Base-by-base conservation (phyloP, 2,113 vertebrate species). In the Rhineura floridana region DNA sequence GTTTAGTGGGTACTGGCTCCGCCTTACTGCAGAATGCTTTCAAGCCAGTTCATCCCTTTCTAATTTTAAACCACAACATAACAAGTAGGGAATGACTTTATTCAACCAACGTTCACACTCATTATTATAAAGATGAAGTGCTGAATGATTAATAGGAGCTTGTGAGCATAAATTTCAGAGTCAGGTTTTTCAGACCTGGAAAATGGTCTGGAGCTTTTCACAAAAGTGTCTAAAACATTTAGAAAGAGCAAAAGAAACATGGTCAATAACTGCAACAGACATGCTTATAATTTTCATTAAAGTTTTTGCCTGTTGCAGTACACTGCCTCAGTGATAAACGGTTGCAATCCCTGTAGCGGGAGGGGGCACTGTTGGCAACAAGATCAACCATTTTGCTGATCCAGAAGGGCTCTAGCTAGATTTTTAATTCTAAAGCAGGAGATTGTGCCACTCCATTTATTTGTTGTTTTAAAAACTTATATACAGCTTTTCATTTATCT, bases 61-160 rank as follows among this genome's bases (percentile, higher is more conserved):
- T 87, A 78, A 75, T 91, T 92, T 87, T 77, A 91, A 94, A 91
- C 42, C 1, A 1, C 67, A 88, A 46, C 82, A 50, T 63, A 85
- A 46, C 80, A 84, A 88, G 89, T 88, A 90, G 46, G 91, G 90
- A 87, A 91, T 59, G 1, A 67, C 17, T 92, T 91, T 65, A 89
- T 1, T 3, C 42, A 62, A 88, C 72, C 83, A 89, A 69, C 55
- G 2, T 11, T 86, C 70, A 89, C 85, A 15, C 36, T 89, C 55
- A 6, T 83, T 93, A 79, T 69, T 91, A 69, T 23, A 76, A 82
- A 13, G 63, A 87, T 3, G 30, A 67, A 3, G 17, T 92, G 85
- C 39, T 88, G 63, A 87, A 81, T 79, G 83, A 93, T 91, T 91
- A 90, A 93, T 90, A 87, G 36, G 88, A 88, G 5, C 89, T 86